Conservation (phyloP, 2,888 invertebrate species). For the Eubasilissa splendida region DNA sequence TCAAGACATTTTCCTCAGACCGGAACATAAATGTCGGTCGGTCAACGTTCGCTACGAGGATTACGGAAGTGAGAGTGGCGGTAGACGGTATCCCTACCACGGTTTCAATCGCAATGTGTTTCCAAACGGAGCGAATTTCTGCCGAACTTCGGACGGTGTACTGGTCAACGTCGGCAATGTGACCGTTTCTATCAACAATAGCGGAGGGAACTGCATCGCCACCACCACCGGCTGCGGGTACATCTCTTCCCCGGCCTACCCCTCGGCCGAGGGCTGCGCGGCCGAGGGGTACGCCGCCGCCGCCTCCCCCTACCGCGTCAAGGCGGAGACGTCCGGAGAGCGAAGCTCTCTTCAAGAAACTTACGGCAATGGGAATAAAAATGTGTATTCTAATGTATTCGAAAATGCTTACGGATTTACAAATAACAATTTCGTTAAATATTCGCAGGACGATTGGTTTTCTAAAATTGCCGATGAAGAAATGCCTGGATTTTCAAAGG, state of each 20-base stretch:
- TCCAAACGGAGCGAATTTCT: conserved; percentile 69
- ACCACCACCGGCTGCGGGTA: conserved; percentile 74
- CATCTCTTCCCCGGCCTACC: conserved; percentile 62
- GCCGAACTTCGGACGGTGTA: conserved; percentile 73
- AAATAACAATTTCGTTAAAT: conserved; percentile 24
- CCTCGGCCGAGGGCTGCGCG: conserved; percentile 30
- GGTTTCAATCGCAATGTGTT: conserved; percentile 62
- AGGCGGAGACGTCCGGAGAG: conserved; percentile 60
- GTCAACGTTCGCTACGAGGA: conserved; percentile 64
- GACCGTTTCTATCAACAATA: conserved; percentile 81
- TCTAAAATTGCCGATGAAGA: conserved; percentile 30
- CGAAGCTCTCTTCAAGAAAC: conserved; percentile 30
- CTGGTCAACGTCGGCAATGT: conserved; percentile 84
- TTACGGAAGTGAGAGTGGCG: conserved; percentile 61
- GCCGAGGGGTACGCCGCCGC: conserved; percentile 30
- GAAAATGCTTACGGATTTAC: conserved; percentile 59
- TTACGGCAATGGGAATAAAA: conserved; percentile 15
- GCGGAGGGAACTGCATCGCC: conserved; percentile 81
- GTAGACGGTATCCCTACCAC: not conserved
- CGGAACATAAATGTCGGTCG: conserved; percentile 57
- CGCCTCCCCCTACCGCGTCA: conserved; percentile 41
- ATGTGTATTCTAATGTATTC: conserved; percentile 24
- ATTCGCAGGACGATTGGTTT: conserved; percentile 40
- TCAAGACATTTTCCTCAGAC: conserved; percentile 64
- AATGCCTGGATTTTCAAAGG: conserved; percentile 64